Percentiles rank a stretch among this genome's conserved stretches.
These are phyloP conservation scores for Dryocosmus kuriphilus DNA, from an alignment of 2,888 invertebrate species.

Conservation along the genomic window DNA sequence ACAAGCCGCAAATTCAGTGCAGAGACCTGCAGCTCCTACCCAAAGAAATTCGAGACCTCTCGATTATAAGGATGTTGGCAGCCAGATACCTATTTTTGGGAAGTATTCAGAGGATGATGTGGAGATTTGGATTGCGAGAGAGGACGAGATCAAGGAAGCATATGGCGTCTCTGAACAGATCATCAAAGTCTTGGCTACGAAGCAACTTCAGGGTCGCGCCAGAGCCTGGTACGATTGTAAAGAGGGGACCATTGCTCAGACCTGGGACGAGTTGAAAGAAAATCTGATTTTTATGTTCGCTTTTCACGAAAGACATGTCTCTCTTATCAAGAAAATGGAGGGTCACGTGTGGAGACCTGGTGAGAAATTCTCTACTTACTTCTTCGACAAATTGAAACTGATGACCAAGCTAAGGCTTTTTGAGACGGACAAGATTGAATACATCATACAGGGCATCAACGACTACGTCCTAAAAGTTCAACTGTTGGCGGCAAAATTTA, in stretches of 20 bases:
- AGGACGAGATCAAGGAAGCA: neutral
- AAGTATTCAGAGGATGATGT: neutral
- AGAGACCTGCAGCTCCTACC: too few species aligned
- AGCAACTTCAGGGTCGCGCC: neutral
- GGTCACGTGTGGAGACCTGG: neutral
- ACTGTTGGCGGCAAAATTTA: neutral
- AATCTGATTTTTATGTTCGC: neutral
- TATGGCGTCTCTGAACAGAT: neutral
- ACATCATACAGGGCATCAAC: neutral
- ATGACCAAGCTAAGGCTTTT: neutral
- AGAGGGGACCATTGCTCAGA: neutral
- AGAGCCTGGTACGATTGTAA: constrained; percentile 1
- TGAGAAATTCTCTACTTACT: neutral
- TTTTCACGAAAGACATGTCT: neutral
- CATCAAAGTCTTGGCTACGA: neutral
- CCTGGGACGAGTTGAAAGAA: neutral
- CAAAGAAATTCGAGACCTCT: neutral
- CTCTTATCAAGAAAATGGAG: neutral
- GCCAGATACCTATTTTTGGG: neutral
- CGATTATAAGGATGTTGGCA: neutral
- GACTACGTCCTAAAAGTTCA: neutral
- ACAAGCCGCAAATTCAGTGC: too few species aligned
- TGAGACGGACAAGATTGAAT: neutral
- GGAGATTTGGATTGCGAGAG: neutral
- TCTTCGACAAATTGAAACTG: neutral